Evolutionary conservation across 2,888 invertebrate genomes (phyloP).

Genomic region (Drosophila eohydei): DNA sequence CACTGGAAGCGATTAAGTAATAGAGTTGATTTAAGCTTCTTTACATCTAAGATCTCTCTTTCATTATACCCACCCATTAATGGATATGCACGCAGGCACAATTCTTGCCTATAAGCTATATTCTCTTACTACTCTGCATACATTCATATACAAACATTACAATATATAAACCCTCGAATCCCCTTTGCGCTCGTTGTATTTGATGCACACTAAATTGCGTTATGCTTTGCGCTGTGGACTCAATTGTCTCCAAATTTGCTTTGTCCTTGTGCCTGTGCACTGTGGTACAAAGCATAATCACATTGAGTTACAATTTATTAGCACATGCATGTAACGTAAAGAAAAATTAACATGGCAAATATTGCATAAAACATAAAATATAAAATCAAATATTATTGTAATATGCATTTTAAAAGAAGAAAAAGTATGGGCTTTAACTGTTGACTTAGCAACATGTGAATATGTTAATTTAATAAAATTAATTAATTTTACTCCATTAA

Average conservation of each 20-base stretch:
- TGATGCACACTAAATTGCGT: constrained; percentile 4
- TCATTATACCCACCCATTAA: not conserved
- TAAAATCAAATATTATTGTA: too few relatives aligned
- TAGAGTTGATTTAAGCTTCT: not conserved
- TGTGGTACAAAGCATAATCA: not conserved
- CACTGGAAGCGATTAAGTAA: not conserved
- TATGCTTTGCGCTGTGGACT: constrained; percentile 3
- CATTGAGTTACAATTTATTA: not conserved
- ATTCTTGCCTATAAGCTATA: not conserved
- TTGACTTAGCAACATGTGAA: not conserved
- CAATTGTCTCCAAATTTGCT: constrained; percentile 8
- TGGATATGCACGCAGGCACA: not conserved
- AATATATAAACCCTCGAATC: not conserved
- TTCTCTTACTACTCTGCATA: not conserved
- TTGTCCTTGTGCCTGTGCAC: not conserved
- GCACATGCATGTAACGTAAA: too few relatives aligned
- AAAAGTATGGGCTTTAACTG: too few relatives aligned
- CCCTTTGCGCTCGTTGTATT: not conserved
- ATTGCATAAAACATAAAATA: too few relatives aligned
- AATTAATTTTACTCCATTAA: not conserved
- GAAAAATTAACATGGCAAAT: too few relatives aligned
- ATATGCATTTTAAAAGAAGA: too few relatives aligned
- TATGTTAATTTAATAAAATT: not conserved
- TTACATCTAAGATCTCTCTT: too few relatives aligned
- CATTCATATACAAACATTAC: not conserved